Evolutionary conservation across 2,888 invertebrate species (phyloP), one percentile per base, ranked within the genome.

Genomic region (Leucoptera coffeella): DNA sequence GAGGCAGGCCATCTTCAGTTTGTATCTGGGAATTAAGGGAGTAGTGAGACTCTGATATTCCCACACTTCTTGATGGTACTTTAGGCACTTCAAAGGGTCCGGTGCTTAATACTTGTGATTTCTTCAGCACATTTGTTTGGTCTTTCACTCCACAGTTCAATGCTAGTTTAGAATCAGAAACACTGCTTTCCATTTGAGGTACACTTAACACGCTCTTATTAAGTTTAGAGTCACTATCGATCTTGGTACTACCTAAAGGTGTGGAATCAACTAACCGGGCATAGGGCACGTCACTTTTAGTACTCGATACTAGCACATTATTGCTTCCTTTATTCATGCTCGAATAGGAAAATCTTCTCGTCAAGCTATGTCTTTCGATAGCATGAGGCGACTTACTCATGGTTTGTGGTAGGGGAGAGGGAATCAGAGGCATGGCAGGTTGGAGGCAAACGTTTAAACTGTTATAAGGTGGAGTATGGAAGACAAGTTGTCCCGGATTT

Each of bases 381-480:
- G 53, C 50, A 38, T 51, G 61, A 2, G 67, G 67, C 2, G 67
- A 65, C 30, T 59, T 62, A 34, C 48, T 62, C 3, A 60, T 35
- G 22, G 41, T 55, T 34, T 61, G 65, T 4, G 67, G 65, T 24
- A 65, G 37, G 0, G 69, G 65, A 3, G 67, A 67, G 1, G 69
- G 65, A 31, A 64, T 62, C 12, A 69, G 42, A 1, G 58, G 54
- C 0, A 58, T 42, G 2, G 61, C 73, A 26, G 87, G 87, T 49
- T 86, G 83, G 4, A 88, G 54, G 7, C 82, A 79, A 3, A 89
- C 83, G 38, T 85, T 80, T 40, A 85, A 76, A 21, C 82, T 74
- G 38, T 85, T 86, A 43, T 91, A 91, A 0, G 91, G 91, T 0
- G 90, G 88, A 1, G 91, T 90, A 38, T 92, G 87, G 51, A 95